Evolutionary conservation across 2,797 vertebrate species (phyloP).

Genomic region (Tolypeutes matacus): DNA sequence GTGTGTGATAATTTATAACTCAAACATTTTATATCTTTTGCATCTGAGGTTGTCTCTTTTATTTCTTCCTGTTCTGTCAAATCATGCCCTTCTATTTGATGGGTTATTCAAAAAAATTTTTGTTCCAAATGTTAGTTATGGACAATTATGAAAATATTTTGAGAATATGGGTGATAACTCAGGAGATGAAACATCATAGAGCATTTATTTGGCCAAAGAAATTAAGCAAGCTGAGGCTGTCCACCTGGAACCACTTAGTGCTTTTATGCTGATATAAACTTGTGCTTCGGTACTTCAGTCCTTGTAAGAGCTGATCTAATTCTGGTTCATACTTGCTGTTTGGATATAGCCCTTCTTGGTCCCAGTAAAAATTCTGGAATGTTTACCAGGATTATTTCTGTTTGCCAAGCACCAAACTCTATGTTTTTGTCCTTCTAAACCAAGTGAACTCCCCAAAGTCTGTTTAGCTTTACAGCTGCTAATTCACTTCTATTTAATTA

Average conservation of each 20-base stretch:
- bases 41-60: too few relatives aligned
- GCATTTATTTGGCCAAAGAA: neutral
- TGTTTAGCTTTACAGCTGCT: neutral
- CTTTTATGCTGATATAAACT: neutral
- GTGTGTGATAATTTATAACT: too few relatives aligned
- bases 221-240: neutral
- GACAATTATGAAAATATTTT: conserved; percentile 5
- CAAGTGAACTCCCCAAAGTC: neutral
- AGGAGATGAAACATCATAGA: neutral
- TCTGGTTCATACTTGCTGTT: neutral
- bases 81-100: too few relatives aligned
- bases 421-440: neutral
- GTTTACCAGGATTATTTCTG: neutral
- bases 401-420: neutral
- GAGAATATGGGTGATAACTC: neutral
- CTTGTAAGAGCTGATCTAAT: neutral
- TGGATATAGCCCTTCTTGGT: neutral
- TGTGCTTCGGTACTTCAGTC: neutral
- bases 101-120: neutral
- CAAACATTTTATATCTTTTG: too few relatives aligned
- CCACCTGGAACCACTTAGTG: neutral
- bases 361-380: neutral
- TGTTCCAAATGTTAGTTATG: neutral
- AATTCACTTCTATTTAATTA: neutral
- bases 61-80: too few relatives aligned